Evolutionary conservation across 2,113 vertebrate species (phyloP), one percentile per base, ranked within the genome.

Genomic region (Vimba vimba): DNA sequence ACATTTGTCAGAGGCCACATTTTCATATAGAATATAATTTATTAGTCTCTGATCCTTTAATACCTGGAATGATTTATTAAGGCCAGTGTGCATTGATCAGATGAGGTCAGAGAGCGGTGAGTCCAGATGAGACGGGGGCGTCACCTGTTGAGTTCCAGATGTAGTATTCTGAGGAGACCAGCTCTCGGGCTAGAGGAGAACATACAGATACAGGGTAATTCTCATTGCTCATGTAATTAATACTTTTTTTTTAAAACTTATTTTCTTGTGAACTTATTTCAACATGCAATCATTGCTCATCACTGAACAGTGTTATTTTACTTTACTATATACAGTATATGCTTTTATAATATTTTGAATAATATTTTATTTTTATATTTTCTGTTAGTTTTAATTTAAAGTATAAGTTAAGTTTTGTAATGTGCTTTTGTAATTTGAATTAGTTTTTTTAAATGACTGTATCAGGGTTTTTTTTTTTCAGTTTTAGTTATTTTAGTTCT

Each of bases 121-220:
- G 91, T 10, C 93, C 94, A 83, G 92, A 93, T 19, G 92, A 93
- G n/a, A 95, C 88, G 2, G 98, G 97, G 80, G 97, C 96, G 36
- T 94, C 89, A 6, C 96, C 97, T 91, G 96, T 96, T 86, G 97
- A 97, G 93, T 99, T 99, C 97, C 98, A 99, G 90, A 99, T 96
- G 92, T 94, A 97, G 90, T 97, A 99, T 86, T 97, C 93, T 4
- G 97, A 97, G 88, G 97, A 97, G 66, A 96, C 92, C 87, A 98
- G 92, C 88, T 98, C 97, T 89, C 95, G 94, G 12, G 95, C 98
- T 99, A 86, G 83, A 93, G 8, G 25, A 21, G 86, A 45, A 64
- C 8, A 78, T 52, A 60, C 19, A 64, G 25, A 43, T n/a, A 30
- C 17, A 55, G 2, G 15, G 55, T 43, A 13, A n/a, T 36, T 68